These are phyloP conservation scores for Zosterops pallidus DNA, from an alignment of 2,113 vertebrate species.

Conservation along the genomic window DNA sequence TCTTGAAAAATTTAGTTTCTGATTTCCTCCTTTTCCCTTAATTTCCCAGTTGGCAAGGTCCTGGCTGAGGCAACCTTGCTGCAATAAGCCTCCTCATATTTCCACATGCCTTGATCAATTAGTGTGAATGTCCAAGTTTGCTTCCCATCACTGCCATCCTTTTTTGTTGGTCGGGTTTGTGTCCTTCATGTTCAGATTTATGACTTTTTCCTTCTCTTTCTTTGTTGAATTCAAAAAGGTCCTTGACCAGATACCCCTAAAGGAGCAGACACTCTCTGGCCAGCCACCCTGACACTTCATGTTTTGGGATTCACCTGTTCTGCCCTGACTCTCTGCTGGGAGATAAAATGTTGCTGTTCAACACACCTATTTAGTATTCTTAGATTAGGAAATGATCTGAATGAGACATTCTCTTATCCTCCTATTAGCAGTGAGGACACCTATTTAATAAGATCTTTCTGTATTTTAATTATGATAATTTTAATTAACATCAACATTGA, in stretches of 20 bases:
- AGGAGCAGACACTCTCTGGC: background rate
- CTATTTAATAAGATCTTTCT: background rate
- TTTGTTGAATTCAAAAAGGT: background rate
- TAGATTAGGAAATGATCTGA: background rate
- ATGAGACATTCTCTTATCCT: background rate
- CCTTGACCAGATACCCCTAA: background rate
- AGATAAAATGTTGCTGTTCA: background rate
- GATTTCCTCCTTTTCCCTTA: background rate
- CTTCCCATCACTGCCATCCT: background rate
- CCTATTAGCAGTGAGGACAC: background rate
- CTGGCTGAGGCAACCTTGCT: background rate
- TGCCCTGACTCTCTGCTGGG: background rate
- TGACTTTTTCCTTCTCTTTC: background rate
- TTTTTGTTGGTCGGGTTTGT: background rate
- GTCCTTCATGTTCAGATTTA: background rate
- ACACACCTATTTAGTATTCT: background rate
- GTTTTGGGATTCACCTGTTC: background rate
- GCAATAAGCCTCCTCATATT: background rate
- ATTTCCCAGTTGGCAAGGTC: background rate
- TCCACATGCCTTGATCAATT: background rate
- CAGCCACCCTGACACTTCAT: background rate
- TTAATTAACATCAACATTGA: constrained; percentile 34
- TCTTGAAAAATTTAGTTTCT: background rate
- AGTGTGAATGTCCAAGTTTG: background rate
- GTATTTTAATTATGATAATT: constrained; percentile 12